Conservation (phyloP, 2,888 invertebrate genomes). For the Troides helena region DNA sequence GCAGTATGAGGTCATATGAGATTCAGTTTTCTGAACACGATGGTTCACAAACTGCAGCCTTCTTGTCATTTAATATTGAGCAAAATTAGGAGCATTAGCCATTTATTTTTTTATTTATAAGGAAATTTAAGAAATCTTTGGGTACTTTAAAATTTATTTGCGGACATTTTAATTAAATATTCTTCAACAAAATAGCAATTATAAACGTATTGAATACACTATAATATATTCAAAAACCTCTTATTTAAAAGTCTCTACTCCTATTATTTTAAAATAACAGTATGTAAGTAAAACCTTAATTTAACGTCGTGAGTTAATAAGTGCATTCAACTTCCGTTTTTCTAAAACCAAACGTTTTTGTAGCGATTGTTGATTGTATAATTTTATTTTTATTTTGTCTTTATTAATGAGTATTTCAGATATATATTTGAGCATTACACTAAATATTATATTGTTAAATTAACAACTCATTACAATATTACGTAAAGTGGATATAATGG, state of each 20-base stretch:
- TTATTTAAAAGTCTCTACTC: too few relatives aligned
- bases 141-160: background rate
- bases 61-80: too few relatives aligned
- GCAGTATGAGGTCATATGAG: too few relatives aligned
- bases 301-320: background rate
- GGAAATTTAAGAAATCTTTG: too few relatives aligned
- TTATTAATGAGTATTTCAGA: background rate
- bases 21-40: too few relatives aligned
- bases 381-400: background rate
- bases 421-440: background rate
- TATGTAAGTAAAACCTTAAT: background rate
- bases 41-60: too few relatives aligned
- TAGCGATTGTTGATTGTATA: background rate
- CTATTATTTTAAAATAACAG: too few relatives aligned
- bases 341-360: background rate
- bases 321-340: conserved; percentile 4
- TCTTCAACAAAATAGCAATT: background rate
- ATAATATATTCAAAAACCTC: too few relatives aligned
- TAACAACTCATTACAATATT: conserved; percentile 8
- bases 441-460: background rate
- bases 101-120: too few relatives aligned
- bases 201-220: background rate
- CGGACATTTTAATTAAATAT: background rate
- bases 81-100: too few relatives aligned
- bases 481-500: conserved; percentile 22